Evolutionary conservation across 2,888 invertebrate genomes (phyloP), one percentile per base, ranked within the genome.

Genomic region (Operophtera brumata): DNA sequence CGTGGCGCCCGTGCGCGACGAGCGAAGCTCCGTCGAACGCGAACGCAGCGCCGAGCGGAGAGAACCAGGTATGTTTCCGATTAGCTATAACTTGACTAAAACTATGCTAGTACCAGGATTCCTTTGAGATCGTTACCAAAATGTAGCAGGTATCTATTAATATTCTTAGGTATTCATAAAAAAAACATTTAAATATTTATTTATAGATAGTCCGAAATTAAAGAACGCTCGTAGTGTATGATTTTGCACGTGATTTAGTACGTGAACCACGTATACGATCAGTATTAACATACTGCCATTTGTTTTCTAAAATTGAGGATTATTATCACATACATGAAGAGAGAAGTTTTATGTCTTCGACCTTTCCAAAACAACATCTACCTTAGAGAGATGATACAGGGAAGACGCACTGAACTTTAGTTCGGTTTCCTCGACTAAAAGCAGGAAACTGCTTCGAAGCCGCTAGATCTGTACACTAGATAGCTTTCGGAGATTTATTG

Each of bases 1-100:
- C 59, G 78, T 76, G 2, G 78, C 80, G 44, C 80, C 80, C 35
- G 77, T 68, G 37, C 75, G 84, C 14, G 83, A 81, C 61, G 82
- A 80, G 61, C 70, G 79, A 26, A 73, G 66, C 65, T 84, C 88
- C 59, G 75, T 73, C 11, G 87, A 89, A 58, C 77, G 85, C 30
- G 86, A 87, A 51, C 77, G 84, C 42, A 84, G 82, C 67, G 72
- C 80, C 14, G 86, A 88, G 61, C 75, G 88, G 45, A 78, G 89
- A 66, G 85, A 90, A 59, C 77, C 80, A 78, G 88, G 90, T 86
- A 78, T 70, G 86, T 86, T 11, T 6, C 12, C 34, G 53, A 61
- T 49, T 42, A 25, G 28, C 62, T 62, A 57, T 62, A 69, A 64
- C 68, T 68, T 67, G 70, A 70, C 65, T 65, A 59, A 53, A 56